Percentiles rank a stretch among this genome's conserved stretches.
These are phyloP conservation scores for Aurelia aurita DNA, from an alignment of 30 jellyfish, hydroid and myxozoan genomes.

Conservation along the genomic window DNA sequence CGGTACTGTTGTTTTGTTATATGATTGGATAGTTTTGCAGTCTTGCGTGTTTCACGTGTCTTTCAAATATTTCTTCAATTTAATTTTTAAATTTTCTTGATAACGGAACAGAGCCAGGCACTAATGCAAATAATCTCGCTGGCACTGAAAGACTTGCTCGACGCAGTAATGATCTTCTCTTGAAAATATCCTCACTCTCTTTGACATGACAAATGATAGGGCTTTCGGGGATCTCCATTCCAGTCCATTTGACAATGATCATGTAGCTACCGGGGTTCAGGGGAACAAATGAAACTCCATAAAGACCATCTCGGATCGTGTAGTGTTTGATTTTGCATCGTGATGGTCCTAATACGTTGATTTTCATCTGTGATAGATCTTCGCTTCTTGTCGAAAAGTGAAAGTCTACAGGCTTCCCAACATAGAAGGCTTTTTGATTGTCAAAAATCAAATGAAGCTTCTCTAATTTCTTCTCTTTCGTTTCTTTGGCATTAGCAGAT, in stretches of 20 bases:
- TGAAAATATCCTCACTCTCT: slow-evolving; percentile 34
- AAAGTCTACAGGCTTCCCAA: slow-evolving; percentile 54
- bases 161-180: slow-evolving; percentile 29
- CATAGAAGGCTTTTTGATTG: slow-evolving; percentile 14
- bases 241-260: slow-evolving; percentile 68
- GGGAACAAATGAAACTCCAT: slow-evolving; percentile 69
- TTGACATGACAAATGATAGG: slow-evolving; percentile 54
- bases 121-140: background rate
- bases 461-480: background rate
- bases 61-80: too few species aligned
- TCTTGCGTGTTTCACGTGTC: too few species aligned
- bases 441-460: slow-evolving; percentile 35
- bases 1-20: too few species aligned
- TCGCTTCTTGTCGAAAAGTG: slow-evolving; percentile 60
- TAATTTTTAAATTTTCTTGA: slow-evolving; percentile 17
- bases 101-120: slow-evolving; percentile 9
- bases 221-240: slow-evolving; percentile 53
- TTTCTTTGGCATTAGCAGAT: slow-evolving; percentile 38
- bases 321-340: slow-evolving; percentile 68
- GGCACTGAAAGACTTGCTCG: slow-evolving; percentile 42
- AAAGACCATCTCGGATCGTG: slow-evolving; percentile 56
- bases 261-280: slow-evolving; percentile 61
- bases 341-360: slow-evolving; percentile 68
- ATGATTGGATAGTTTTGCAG: too few species aligned
- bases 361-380: slow-evolving; percentile 47